Evolutionary conservation across 2,113 vertebrate species (phyloP).

Genomic region (Dicentrarchus labrax): DNA sequence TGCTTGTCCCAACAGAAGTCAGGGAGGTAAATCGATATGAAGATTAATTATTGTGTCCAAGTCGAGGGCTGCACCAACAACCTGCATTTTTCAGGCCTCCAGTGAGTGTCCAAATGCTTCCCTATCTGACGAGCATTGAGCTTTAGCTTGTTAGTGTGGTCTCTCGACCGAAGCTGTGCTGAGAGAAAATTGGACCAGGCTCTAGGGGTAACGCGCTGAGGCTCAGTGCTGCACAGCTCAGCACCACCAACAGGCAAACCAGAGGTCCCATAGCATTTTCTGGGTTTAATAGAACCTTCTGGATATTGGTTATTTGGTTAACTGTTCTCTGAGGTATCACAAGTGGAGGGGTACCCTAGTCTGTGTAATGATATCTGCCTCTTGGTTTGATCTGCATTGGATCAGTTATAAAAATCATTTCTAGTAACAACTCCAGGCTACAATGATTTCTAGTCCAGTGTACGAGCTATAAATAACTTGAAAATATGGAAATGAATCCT

Average conservation of each 20-base stretch:
- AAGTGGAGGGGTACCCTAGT: background rate
- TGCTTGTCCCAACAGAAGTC: slow-evolving; percentile 58
- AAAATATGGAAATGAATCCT: background rate
- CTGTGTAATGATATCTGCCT: slow-evolving; percentile 14
- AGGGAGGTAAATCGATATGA: slow-evolving; percentile 67
- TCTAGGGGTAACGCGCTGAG: slow-evolving; percentile 57
- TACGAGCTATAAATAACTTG: slow-evolving; percentile 22
- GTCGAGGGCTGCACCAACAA: slow-evolving; percentile 69
- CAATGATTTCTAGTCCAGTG: background rate
- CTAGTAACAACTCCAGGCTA: background rate
- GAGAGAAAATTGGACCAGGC: slow-evolving; percentile 70
- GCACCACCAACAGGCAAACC: slow-evolving; percentile 42
- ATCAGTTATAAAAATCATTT: background rate
- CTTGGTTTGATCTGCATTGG: slow-evolving; percentile 13
- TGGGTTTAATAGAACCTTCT: slow-evolving; percentile 26
- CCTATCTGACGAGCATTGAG: slow-evolving; percentile 59
- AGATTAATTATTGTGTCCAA: slow-evolving; percentile 82
- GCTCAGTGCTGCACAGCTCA: slow-evolving; percentile 53
- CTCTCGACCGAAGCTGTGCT: slow-evolving; percentile 71
- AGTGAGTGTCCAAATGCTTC: slow-evolving; percentile 65
- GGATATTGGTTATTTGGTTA: slow-evolving; percentile 39
- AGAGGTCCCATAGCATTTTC: slow-evolving; percentile 22
- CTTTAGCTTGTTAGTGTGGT: slow-evolving; percentile 77
- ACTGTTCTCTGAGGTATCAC: slow-evolving; percentile 40
- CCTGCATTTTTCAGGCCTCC: slow-evolving; percentile 75